Evolutionary conservation across 2,797 vertebrate species (phyloP), one percentile per base, ranked within the genome.

Genomic region (Momotus momota): DNA sequence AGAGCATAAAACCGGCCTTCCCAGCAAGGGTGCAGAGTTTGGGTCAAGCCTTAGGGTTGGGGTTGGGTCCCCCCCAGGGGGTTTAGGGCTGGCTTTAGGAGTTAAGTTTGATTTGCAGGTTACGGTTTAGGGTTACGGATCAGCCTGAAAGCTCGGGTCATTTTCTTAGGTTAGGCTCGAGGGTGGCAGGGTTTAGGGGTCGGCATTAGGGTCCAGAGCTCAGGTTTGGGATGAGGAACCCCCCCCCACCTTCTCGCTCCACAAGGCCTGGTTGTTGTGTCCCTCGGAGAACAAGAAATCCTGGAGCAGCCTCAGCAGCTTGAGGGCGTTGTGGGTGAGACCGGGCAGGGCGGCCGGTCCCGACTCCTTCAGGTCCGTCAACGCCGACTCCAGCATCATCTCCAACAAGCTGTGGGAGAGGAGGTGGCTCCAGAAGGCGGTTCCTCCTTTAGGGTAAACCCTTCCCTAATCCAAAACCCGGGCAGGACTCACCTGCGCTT

Each of bases 361-460:
- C 3, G 98, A 97, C 12, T 99, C 99, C 93, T 99, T 98, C 95
- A 99, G 97, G 96, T 99, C 99, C 0, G 98, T 99, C 96, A 99
- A 92, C 4, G 99, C 99, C 0, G 99, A 99, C 97, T 99, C 99
- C 98, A 99, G 96, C 99, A 99, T 99, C 99, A 99, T 99, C 98
- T 99, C 99, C 97, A 99, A 96, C 74, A 99, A 98, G 97, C 99
- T 99, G 75, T 0, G 22, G 92, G 67, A 57, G 17, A 79, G 43
- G 29, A 18, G 31, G 20, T 0, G 0, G 67, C 80, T 75, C 46
- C 5, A 1, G 1, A 20, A 31, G 13, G 14, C 3, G 49, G 17
- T 12, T 74, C 58, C 21, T 70, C 46, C 70, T 52, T 23, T 0
- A 51, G 41, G 51, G 40, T 25, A 21, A 15, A 23, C 10, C 16